phyloP scores from a whole-genome alignment of 2,797 vertebrate species.

The Florisuga fusca region DNA sequence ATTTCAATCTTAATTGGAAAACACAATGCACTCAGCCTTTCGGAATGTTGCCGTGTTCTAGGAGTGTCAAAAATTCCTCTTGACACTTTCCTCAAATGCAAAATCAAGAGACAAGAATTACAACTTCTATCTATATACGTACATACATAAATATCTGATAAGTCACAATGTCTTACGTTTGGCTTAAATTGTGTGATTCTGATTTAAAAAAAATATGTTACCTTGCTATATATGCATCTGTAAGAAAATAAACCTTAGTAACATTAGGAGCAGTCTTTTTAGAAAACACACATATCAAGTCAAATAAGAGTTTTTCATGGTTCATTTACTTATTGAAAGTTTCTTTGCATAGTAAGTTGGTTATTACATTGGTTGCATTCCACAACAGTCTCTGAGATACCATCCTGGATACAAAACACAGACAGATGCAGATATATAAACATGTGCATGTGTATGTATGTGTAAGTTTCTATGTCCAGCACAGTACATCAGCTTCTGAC shows the following conservation, averaged over 20 bases:
- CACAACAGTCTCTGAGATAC: neutral
- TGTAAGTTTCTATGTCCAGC: neutral
- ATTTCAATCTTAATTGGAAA: slow-evolving; percentile 52
- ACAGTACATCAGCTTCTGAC: neutral
- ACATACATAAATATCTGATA: neutral
- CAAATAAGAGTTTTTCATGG: neutral
- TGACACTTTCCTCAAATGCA: slow-evolving; percentile 11
- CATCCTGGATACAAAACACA: neutral
- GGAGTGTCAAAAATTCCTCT: slow-evolving; percentile 10
- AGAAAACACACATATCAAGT: neutral
- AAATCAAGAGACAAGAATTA: slow-evolving; percentile 22
- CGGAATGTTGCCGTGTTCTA: neutral
- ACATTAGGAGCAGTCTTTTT: neutral
- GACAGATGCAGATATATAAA: neutral
- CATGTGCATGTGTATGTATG: neutral
- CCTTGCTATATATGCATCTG: neutral
- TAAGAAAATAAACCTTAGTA: neutral
- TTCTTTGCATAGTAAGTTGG: slow-evolving; percentile 2
- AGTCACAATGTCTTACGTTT: neutral
- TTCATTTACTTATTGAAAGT: slow-evolving; percentile 24
- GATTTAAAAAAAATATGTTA: neutral
- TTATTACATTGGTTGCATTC: neutral
- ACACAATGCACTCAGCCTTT: slow-evolving; percentile 26
- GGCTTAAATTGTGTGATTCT: neutral
- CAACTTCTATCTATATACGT: neutral